These are phyloP conservation scores for Climacteris rufus DNA, from an alignment of 2,113 vertebrate genomes.

Conservation along the genomic window DNA sequence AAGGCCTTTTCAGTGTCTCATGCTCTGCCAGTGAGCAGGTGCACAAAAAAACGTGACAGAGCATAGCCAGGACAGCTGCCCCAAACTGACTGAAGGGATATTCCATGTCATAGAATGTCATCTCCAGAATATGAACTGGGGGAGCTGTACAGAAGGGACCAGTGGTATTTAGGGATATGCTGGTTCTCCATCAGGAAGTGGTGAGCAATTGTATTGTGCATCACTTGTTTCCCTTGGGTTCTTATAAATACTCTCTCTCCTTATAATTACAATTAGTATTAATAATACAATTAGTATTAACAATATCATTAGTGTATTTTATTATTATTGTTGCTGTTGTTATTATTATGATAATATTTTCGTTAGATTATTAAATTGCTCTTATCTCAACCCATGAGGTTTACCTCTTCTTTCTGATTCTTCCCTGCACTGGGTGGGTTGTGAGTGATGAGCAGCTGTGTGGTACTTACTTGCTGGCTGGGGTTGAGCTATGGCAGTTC, in stretches of 20 bases:
- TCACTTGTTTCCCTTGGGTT: neutral
- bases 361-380: neutral
- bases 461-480: neutral
- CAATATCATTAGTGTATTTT: neutral
- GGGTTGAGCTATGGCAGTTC: neutral
- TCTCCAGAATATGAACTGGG: neutral
- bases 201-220: neutral
- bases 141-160: neutral
- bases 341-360: neutral
- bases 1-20: neutral
- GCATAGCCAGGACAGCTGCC: neutral
- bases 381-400: neutral
- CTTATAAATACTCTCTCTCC: neutral
- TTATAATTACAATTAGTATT: neutral
- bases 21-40: neutral
- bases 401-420: neutral
- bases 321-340: neutral
- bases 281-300: neutral
- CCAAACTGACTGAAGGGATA: neutral
- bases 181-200: neutral
- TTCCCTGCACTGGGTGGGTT: accelerated
- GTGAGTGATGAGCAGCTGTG: neutral
- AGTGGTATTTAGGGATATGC: accelerated
- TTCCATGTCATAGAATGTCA: neutral
- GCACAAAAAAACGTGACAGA: neutral